Base-by-base conservation (phyloP, 2,113 vertebrate species). In the Oceanodroma tethys region DNA sequence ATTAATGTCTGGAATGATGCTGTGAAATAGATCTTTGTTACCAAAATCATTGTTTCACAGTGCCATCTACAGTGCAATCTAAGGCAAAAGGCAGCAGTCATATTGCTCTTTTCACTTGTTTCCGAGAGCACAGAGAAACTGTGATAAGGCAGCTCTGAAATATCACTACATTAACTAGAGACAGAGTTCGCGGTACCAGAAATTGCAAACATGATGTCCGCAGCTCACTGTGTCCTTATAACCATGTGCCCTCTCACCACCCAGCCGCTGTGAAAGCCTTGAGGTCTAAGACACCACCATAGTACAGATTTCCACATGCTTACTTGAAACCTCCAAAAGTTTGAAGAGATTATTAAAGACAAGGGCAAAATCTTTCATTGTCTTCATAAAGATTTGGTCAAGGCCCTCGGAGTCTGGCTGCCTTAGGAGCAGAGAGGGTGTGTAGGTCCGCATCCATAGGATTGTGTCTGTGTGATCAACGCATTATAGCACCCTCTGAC, bases 1-100 rank as follows among this genome's bases (percentile, higher is more conserved):
- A 97, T 98, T 98, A 98, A 83, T 12, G 40, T 63, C 86, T 66
- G 90, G 83, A 83, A 93, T 65, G 63, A 53, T 86, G 81, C 89
- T 97, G 92, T 75, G 42, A 91, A 95, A 95, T 12, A 82, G 65
- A 80, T 20, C 76, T 96, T 60, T 4, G 5, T 58, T 22, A 75
- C 53, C 58, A 93, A 95, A 97, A 90, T 45, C 62, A 70, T 76
- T 86, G 90, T 91, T 96, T 91, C 65, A 95, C 81, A 95, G 79
- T 81, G 93, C 90, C 36, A 42, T 67, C 88, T 96, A 80, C 84
- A 88, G 90, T 40, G 79, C 88, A 91, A 55, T 38, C 29, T 32
- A 6, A 72, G 67, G n/a, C 27, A 66, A 42, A 42, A 80, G 45
- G 73, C 23, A 86, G 56, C 42, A 82, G 81, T 5, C 71, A 25